These are phyloP conservation scores for Oscheius sp. DNA, from an alignment of 2,888 invertebrate species.

Conservation along the genomic window DNA sequence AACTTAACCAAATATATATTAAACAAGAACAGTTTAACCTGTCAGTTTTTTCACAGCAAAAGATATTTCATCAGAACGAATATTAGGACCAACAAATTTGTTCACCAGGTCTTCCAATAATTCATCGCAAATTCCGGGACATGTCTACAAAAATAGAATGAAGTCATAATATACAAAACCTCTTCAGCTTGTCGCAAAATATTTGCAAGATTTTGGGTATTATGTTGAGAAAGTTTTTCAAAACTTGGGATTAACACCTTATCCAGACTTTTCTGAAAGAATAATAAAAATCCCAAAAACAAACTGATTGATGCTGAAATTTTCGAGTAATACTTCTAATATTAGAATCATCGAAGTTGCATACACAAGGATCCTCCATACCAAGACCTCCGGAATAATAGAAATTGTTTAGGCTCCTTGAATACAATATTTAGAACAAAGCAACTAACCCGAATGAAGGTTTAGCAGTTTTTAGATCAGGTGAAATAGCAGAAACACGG, in stretches of 20 bases:
- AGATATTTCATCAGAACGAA: neutral
- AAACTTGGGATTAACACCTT: neutral
- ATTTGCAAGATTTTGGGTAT: neutral
- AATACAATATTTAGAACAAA: neutral
- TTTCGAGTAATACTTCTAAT: too few relatives aligned
- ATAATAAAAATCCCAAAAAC: neutral
- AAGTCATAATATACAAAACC: neutral
- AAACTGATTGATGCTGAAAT: neutral
- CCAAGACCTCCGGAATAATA: constrained; percentile 10
- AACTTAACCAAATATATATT: too few relatives aligned
- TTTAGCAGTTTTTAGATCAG: too few relatives aligned
- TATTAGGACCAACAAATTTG: neutral
- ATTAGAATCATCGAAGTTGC: neutral
- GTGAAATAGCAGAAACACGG: too few relatives aligned
- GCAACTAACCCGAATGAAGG: too few relatives aligned
- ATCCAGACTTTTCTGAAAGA: neutral
- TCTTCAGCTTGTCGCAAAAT: constrained; percentile 1
- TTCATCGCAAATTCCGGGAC: constrained; percentile 20
- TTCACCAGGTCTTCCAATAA: constrained; percentile 4
- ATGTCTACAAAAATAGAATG: neutral
- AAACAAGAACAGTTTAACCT: too few relatives aligned
- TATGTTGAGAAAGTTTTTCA: neutral
- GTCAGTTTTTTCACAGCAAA: constrained; percentile 3
- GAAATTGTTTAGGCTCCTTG: neutral
- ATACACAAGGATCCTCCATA: constrained; percentile 2